phyloP scores from a whole-genome alignment of 2,113 vertebrate genomes.

The Forbesichthys papilliferus region DNA sequence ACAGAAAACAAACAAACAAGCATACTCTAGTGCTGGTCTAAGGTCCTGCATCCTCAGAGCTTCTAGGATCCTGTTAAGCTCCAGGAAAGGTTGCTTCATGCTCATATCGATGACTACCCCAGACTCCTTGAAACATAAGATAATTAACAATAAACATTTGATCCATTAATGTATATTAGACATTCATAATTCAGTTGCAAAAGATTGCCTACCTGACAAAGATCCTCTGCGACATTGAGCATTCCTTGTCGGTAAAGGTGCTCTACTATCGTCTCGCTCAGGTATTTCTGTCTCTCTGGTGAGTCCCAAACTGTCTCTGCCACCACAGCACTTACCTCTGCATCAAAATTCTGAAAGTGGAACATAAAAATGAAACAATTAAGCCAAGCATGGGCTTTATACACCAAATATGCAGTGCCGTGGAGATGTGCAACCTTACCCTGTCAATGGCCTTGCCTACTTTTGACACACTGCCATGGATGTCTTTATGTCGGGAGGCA shows the following conservation, averaged over 20 bases:
- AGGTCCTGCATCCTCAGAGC: slow-evolving; percentile 86
- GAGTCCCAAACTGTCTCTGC: slow-evolving; percentile 87
- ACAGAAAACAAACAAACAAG: slow-evolving; percentile 4
- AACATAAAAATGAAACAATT: not conserved
- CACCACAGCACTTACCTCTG: slow-evolving; percentile 87
- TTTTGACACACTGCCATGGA: slow-evolving; percentile 89
- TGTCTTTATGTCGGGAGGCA: slow-evolving; percentile 88
- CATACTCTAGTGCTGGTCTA: slow-evolving; percentile 85
- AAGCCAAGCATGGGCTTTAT: not conserved
- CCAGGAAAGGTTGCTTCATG: slow-evolving; percentile 89
- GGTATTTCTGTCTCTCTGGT: slow-evolving; percentile 83
- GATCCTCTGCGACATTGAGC: slow-evolving; percentile 87
- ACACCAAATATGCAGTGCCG: slow-evolving; percentile 4
- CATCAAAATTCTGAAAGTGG: slow-evolving; percentile 84
- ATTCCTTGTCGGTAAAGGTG: slow-evolving; percentile 89
- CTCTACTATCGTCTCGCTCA: slow-evolving; percentile 87
- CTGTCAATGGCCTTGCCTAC: slow-evolving; percentile 91
- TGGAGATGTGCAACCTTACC: slow-evolving; percentile 60
- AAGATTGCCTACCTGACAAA: slow-evolving; percentile 80
- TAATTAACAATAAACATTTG: not conserved
- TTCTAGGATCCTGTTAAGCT: slow-evolving; percentile 88
- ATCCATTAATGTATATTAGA: not conserved
- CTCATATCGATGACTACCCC: slow-evolving; percentile 87
- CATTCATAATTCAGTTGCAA: not conserved
- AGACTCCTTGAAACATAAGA: slow-evolving; percentile 76